A percentile compares a stretch with the other conserved stretches of the same genome.
These are phyloP conservation scores for Silvanus unidentatus DNA, from an alignment of 2,888 invertebrate genomes.

Conservation along the genomic window DNA sequence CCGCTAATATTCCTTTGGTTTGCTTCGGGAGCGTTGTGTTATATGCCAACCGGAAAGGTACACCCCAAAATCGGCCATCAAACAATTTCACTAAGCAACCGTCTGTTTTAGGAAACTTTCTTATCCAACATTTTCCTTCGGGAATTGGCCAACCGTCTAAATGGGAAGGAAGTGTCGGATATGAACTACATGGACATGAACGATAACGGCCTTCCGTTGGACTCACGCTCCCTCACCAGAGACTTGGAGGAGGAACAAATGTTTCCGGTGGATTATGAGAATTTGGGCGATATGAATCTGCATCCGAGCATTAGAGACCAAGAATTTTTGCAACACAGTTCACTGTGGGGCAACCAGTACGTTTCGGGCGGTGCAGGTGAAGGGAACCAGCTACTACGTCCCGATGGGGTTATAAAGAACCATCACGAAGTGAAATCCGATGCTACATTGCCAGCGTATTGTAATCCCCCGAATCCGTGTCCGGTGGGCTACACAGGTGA, in stretches of 20 bases:
- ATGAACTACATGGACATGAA: slow-evolving; percentile 60
- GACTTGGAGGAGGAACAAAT: slow-evolving; percentile 49
- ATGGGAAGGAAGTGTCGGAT: slow-evolving; percentile 63
- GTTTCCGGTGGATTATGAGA: slow-evolving; percentile 64
- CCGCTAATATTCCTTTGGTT: slow-evolving; percentile 26
- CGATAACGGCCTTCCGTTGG: slow-evolving; percentile 43
- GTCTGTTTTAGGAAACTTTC: slow-evolving; percentile 37
- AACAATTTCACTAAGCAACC: not conserved
- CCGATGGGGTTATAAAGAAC: slow-evolving; percentile 54
- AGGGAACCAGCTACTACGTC: slow-evolving; percentile 60
- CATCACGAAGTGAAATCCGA: slow-evolving; percentile 81
- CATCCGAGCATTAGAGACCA: slow-evolving; percentile 80
- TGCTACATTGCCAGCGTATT: slow-evolving; percentile 91
- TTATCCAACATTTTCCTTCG: slow-evolving; percentile 67
- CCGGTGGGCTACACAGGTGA: slow-evolving; percentile 86
- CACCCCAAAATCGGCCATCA: not conserved
- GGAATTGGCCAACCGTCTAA: slow-evolving; percentile 71
- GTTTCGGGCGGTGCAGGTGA: slow-evolving; percentile 69
- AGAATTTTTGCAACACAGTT: slow-evolving; percentile 79
- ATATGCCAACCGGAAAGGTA: slow-evolving; percentile 42
- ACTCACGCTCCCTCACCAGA: slow-evolving; percentile 37
- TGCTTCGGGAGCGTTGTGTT: slow-evolving; percentile 34
- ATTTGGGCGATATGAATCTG: slow-evolving; percentile 51
- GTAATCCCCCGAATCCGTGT: slow-evolving; percentile 98
- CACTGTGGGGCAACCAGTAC: slow-evolving; percentile 61